A percentile compares a stretch with the other conserved stretches of the same genome.
phyloP scores from a whole-genome alignment of 2,113 vertebrate species.

The Bathybates hornii region DNA sequence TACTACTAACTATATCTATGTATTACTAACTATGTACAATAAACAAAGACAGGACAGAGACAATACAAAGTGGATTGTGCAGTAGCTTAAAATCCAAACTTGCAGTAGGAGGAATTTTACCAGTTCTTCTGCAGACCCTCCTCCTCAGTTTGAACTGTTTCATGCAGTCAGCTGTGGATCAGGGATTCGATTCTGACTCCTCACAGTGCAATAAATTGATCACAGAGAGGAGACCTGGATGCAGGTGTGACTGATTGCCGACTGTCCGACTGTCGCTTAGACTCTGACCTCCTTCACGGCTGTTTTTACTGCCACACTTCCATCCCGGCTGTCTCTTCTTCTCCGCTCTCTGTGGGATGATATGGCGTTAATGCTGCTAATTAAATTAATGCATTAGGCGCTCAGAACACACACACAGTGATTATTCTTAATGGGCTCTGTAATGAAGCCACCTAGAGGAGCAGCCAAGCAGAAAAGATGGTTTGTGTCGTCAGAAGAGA shows the following conservation, averaged over 20 bases:
- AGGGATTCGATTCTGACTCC: neutral
- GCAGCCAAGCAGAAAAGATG: slow-evolving; percentile 19
- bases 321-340: neutral
- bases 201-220: neutral
- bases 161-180: neutral
- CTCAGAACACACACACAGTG: neutral
- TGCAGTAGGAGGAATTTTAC: neutral
- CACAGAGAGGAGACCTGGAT: neutral
- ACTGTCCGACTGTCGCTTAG: neutral
- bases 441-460: slow-evolving; percentile 38
- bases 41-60: neutral
- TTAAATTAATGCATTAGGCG: slow-evolving; percentile 44
- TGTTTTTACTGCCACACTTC: neutral
- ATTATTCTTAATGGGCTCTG: slow-evolving; percentile 39
- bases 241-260: neutral
- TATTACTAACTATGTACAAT: neutral
- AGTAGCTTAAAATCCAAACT: neutral
- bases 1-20: neutral
- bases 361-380: slow-evolving; percentile 15
- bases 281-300: neutral
- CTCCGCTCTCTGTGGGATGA: neutral
- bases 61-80: neutral
- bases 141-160: neutral
- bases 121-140: neutral
- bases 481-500: neutral